Percentiles rank a stretch among this genome's conserved stretches.
These are phyloP conservation scores for Vannuccia rotundouncinata DNA, from an alignment of 2,888 invertebrate genomes.

Conservation along the genomic window DNA sequence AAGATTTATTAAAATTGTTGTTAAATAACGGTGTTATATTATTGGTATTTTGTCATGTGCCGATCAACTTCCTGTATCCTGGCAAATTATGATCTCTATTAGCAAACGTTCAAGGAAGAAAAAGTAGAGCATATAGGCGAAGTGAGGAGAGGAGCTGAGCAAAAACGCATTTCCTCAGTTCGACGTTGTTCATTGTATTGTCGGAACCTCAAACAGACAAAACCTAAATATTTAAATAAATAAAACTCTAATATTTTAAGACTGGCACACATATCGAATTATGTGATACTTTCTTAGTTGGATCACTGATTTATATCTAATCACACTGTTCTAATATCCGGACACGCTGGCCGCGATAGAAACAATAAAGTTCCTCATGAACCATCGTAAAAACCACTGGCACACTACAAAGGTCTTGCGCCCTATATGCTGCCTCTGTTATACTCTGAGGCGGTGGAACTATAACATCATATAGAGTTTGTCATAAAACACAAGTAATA, in stretches of 20 bases:
- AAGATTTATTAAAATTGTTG: background rate
- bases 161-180: no score
- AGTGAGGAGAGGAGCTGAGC: no score
- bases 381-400: background rate
- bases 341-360: background rate
- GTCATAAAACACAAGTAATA: slow-evolving; percentile 7
- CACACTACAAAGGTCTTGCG: background rate
- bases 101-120: no score
- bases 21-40: background rate
- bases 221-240: slow-evolving; percentile 10
- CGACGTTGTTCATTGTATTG: background rate
- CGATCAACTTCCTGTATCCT: background rate
- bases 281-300: background rate
- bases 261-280: slow-evolving; percentile 1
- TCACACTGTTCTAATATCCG: background rate
- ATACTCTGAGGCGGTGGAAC: background rate
- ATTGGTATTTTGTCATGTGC: no score
- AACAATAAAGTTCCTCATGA: slow-evolving; percentile 5
- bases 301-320: slow-evolving; percentile 19
- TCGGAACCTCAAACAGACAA: background rate
- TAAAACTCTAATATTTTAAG: background rate
- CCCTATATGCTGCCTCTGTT: background rate
- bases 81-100: no score
- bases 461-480: background rate
- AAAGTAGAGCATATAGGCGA: no score